Evolutionary conservation across 2,797 vertebrate genomes (phyloP).

Genomic region (Liparis tanakae): DNA sequence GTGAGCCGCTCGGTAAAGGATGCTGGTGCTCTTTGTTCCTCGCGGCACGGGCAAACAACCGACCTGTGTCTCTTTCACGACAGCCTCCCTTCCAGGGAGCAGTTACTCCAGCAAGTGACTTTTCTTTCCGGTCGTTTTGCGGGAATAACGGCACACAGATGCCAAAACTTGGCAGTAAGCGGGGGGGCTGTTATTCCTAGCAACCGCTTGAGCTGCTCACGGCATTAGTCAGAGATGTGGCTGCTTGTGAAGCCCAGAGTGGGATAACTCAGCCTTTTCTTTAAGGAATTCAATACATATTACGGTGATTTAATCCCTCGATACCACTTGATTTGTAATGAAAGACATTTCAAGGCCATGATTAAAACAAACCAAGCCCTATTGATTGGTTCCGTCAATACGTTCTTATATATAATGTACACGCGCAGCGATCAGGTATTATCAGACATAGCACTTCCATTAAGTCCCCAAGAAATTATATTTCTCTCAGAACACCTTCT

Average conservation of each 20-base stretch:
- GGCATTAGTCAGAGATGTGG: slow-evolving; percentile 72
- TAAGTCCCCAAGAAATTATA: slow-evolving; percentile 29
- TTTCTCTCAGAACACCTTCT: slow-evolving; percentile 35
- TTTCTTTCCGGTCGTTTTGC: slow-evolving; percentile 80
- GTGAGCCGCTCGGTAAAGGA: slow-evolving; percentile 49
- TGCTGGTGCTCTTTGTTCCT: slow-evolving; percentile 57
- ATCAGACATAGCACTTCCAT: slow-evolving; percentile 19
- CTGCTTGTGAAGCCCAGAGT: slow-evolving; percentile 48
- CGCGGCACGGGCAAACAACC: slow-evolving; percentile 65
- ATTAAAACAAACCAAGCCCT: slow-evolving; percentile 54
- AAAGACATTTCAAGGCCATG: slow-evolving; percentile 53
- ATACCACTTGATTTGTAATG: slow-evolving; percentile 59
- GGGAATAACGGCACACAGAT: slow-evolving; percentile 75
- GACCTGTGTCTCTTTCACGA: slow-evolving; percentile 61
- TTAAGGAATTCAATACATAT: slow-evolving; percentile 56
- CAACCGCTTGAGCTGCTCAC: slow-evolving; percentile 73
- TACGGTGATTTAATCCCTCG: slow-evolving; percentile 57
- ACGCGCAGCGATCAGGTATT: slow-evolving; percentile 12
- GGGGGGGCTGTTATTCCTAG: slow-evolving; percentile 77
- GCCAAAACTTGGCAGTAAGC: slow-evolving; percentile 58
- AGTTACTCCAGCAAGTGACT: slow-evolving; percentile 77
- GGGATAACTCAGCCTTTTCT: slow-evolving; percentile 30
- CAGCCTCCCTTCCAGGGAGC: slow-evolving; percentile 76
- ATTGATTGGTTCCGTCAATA: slow-evolving; percentile 58
- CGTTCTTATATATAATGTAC: slow-evolving; percentile 41